Base-by-base conservation (phyloP, 2,113 vertebrate genomes). In the Gadus chalcogrammus region DNA sequence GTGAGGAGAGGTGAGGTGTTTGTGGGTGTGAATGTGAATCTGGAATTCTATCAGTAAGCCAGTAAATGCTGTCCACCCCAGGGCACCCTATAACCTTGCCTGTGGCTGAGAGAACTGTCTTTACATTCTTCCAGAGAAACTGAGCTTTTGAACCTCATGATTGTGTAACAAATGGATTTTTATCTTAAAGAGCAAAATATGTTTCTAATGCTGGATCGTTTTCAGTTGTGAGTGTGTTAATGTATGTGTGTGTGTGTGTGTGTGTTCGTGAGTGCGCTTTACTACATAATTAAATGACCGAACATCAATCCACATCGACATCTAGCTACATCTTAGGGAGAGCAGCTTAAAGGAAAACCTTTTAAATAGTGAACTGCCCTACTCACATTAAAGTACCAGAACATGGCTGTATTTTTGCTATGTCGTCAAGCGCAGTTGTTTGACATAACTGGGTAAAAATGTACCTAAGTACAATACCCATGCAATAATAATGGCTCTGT, bases 81-180 rank as follows among this genome's bases (percentile, higher is more conserved):
- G 70, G 72, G 68, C 17, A 9, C 35, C 68, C 53, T 8, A 7
- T n/a, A 80, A 56, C 80, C 70, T 75, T 68, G 72, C 67, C 75
- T 84, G 68, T 78, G 68, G 66, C 72, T 73, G 75, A 87, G 72
- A 76, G 79, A 70, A 58, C 67, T 1, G 62, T 78, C 78, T 83
- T 68, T 82, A 87, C 85, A 93, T 82, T 90, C 88, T 89, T 94
- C 92, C 90, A 84, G 92, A 48, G 42, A 91, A 85, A 82, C 91
- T 89, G 86, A 92, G 88, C 92, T 90, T 91, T 92, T 91, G 91
- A 92, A 67, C 86, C 85, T 86, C 85, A 88, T 90, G 88, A 87
- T 93, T 91, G 91, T 92, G 90, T 93, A 93, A 94, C 92, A 94
- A 94, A 94, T 93, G 86, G 90, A 90, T 94, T 94, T 92, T 76